Conservation (phyloP, 2,113 vertebrate genomes). For the Xiphophorus maculatus region DNA sequence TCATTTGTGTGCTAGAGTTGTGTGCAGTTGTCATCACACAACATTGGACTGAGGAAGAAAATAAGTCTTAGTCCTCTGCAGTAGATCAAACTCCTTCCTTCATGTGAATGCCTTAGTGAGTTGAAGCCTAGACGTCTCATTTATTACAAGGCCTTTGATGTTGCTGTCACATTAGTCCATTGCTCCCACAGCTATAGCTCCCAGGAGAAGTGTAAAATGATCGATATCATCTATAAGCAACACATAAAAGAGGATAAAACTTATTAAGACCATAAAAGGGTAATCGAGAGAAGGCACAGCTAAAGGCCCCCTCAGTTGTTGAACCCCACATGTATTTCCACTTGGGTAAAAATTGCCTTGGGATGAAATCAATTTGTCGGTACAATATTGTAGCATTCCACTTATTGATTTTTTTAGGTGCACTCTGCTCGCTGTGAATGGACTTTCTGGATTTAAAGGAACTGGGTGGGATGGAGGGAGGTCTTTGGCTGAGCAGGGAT, state of each 20-base stretch:
- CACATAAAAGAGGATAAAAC: conserved; percentile 73
- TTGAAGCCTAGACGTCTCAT: conserved; percentile 27
- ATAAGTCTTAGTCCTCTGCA: conserved; percentile 18
- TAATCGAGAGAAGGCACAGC: conserved; percentile 59
- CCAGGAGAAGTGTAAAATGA: conserved; percentile 66
- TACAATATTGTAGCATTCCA: conserved; percentile 76
- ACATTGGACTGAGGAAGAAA: conserved; percentile 23
- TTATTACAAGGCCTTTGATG: conserved; percentile 63
- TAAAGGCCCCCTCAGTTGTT: conserved; percentile 48
- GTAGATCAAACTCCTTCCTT: conserved; percentile 32
- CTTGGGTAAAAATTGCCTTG: conserved; percentile 66
- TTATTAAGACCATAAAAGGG: conserved; percentile 68
- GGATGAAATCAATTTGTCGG: conserved; percentile 79
- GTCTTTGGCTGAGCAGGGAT: conserved; percentile 64
- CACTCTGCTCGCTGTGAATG: conserved; percentile 60
- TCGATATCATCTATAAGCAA: conserved; percentile 73
- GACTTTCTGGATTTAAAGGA: conserved; percentile 63
- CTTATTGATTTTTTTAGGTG: conserved; percentile 79
- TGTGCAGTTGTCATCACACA: conserved; percentile 35
- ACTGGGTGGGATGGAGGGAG: conserved; percentile 51
- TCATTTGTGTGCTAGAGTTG: conserved; percentile 39
- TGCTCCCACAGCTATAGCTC: conserved; percentile 58
- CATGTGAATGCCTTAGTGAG: conserved; percentile 18
- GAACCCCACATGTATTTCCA: conserved; percentile 57
- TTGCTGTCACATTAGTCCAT: conserved; percentile 73